A percentile compares a stretch with the other conserved stretches of the same genome.
phyloP scores from a whole-genome alignment of 2,797 vertebrate genomes.

The Carapus acus region DNA sequence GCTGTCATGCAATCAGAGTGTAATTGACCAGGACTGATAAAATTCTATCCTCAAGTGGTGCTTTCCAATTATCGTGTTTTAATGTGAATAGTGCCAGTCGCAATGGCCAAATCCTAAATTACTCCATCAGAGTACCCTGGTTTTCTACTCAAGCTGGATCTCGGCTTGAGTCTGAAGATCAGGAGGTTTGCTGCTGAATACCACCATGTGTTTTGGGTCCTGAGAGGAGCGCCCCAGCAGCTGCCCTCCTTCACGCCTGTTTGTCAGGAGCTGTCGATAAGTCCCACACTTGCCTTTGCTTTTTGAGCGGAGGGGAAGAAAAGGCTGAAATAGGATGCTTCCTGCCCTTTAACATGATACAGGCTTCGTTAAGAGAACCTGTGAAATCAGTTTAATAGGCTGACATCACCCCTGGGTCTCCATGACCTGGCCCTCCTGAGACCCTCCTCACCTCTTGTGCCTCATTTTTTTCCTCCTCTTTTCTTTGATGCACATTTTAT shows the following conservation, averaged over 20 bases:
- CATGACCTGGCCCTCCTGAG: constrained; percentile 62
- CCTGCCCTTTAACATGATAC: constrained; percentile 77
- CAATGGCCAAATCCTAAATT: no score
- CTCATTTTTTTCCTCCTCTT: constrained; percentile 10
- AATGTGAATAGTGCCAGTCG: no score
- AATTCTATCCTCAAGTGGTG: no score
- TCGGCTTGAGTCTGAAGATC: constrained; percentile 46
- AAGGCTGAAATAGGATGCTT: constrained; percentile 73
- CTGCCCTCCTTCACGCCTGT: constrained; percentile 74
- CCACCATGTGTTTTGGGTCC: constrained; percentile 70
- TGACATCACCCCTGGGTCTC: constrained; percentile 76
- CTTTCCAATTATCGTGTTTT: no score
- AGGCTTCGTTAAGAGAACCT: constrained; percentile 78
- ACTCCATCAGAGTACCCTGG: constrained; percentile 30
- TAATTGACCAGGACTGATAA: no score
- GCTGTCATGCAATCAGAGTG: no score
- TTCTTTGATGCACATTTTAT: constrained; percentile 10
- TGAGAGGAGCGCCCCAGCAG: constrained; percentile 67
- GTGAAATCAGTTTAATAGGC: constrained; percentile 79
- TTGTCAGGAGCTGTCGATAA: constrained; percentile 74
- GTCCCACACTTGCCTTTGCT: constrained; percentile 54
- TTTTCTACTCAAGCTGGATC: no score
- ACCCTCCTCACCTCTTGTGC: constrained; percentile 33
- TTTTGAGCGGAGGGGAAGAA: constrained; percentile 56
- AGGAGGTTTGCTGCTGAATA: constrained; percentile 53